These are phyloP conservation scores for Perognathus longimembris DNA, from an alignment of 2,113 vertebrate species.

Conservation along the genomic window DNA sequence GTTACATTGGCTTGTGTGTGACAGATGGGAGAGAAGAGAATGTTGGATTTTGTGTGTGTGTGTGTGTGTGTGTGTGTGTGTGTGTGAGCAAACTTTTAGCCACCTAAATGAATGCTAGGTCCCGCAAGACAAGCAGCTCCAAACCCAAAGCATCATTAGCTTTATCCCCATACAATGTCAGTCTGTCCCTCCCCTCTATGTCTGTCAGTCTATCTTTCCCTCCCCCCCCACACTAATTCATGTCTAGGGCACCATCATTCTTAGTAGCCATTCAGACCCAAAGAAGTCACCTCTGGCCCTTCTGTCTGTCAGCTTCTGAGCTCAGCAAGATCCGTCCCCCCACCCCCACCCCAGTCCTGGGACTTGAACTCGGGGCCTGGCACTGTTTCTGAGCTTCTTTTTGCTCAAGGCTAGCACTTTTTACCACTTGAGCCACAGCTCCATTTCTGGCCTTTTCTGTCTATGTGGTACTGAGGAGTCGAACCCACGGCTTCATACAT, in stretches of 20 bases:
- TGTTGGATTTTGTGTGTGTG: not conserved
- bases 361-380: too few species aligned
- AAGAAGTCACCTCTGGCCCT: conserved; percentile 48
- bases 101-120: conserved; percentile 31
- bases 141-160: not conserved
- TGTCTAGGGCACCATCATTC: not conserved
- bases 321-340: conserved; percentile 42
- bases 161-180: not conserved
- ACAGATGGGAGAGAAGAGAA: not conserved
- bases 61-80: too few species aligned
- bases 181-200: not conserved
- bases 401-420: too few species aligned
- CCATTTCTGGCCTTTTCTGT: too few species aligned
- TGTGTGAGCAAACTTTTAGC: not conserved
- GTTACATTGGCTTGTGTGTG: not conserved
- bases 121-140: not conserved
- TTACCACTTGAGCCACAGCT: too few species aligned
- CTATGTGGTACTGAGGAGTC: too few species aligned
- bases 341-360: too few species aligned
- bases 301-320: conserved; percentile 41
- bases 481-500: too few species aligned
- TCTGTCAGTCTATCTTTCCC: too few species aligned
- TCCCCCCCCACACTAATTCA: too few species aligned
- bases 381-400: too few species aligned
- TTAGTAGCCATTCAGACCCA: not conserved